A percentile compares a stretch with the other conserved stretches of the same genome.
These are phyloP conservation scores for Tetramorium simillimum DNA, from an alignment of 1,140 invertebrate species.

Conservation along the genomic window DNA sequence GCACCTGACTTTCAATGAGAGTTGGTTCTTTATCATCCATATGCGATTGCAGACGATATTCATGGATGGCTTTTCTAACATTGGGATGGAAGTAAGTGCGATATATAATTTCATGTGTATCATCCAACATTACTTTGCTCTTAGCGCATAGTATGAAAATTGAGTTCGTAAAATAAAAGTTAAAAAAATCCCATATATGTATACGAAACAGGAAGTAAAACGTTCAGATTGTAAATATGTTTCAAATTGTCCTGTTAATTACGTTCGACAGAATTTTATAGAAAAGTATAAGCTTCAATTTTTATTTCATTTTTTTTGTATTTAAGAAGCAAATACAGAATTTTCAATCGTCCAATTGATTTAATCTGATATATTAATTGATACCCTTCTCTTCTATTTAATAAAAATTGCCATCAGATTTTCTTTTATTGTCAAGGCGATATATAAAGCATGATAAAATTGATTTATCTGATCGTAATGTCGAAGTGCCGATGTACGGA, in stretches of 20 bases:
- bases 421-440: not conserved
- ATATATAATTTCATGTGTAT: not conserved
- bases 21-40: constrained; percentile 26
- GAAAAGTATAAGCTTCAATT: not conserved
- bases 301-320: not conserved
- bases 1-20: constrained; percentile 66
- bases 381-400: not conserved
- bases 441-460: constrained; percentile 3
- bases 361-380: not conserved
- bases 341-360: not conserved
- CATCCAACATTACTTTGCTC: not conserved
- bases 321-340: not conserved
- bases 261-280: not conserved
- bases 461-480: not conserved
- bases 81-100: constrained; percentile 13
- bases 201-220: not conserved
- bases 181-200: not conserved
- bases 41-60: constrained; percentile 32
- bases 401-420: not conserved
- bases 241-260: not conserved
- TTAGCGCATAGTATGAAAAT: not conserved
- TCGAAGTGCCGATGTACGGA: not conserved
- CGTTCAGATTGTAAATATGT: constrained; percentile 12
- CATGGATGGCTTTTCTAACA: constrained; percentile 31
- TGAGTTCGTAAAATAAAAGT: not conserved